Evolutionary conservation across 2,113 vertebrate genomes (phyloP), one percentile per base, ranked within the genome.

Genomic region (Semnornis frantzii): DNA sequence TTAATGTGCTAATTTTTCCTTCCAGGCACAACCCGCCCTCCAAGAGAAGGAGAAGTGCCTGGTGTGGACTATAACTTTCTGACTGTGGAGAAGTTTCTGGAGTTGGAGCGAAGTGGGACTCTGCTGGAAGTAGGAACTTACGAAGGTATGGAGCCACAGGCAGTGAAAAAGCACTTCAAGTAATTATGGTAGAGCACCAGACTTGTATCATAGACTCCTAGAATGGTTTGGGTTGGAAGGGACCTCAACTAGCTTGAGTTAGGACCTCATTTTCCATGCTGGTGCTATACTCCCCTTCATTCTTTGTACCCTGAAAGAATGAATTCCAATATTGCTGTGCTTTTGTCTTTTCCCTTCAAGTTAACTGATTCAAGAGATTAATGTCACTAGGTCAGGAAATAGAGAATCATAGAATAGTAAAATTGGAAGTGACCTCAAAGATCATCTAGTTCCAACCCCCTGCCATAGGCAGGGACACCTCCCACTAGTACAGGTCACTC

Each of bases 11-110:
- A 2, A 19, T 92, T 78, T 91, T 68, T 88, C 48, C 27, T 94
- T 92, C 65, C 95, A 99, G 99, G 99, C 98, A 99, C 99, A 80
- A 99, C 99, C 93, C 99, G 99, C 63, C 91, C 98, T 97, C 99
- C 98, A 18, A 98, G 99, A 95, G 99, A 99, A 97, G 99, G 98
- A 98, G 99, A 99, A 97, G 98, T 99, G 93, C 97, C 99, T 90
- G 99, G 99, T 60, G 98, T 99, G 97, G 99, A 99, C 97, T 99
- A 99, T 95, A 98, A 98, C 95, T 99, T 99, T 97, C 98, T 99
- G 96, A 99, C 98, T 72, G 99, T 99, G 93, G 98, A 99, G 89
- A 98, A 99, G 55, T 99, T 99, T 96, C 95, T 98, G 96, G 98
- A 99, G 84, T 98, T 99, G 75, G 99, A 99, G 93, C 96, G 98